These are phyloP conservation scores for Nettapus auritus DNA, from an alignment of 2,113 vertebrate genomes.

Conservation along the genomic window DNA sequence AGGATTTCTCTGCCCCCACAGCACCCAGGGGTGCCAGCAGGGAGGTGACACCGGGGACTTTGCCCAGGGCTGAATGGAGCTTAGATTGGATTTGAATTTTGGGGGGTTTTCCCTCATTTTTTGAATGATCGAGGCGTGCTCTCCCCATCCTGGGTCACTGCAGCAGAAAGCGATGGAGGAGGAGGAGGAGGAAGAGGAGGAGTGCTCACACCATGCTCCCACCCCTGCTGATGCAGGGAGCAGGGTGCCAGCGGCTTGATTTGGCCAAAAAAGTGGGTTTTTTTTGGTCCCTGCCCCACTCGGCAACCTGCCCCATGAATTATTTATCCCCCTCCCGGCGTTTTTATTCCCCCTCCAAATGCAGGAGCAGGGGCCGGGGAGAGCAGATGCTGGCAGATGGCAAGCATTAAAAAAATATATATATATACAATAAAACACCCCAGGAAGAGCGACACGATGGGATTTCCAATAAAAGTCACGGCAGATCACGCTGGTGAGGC, in stretches of 20 bases:
- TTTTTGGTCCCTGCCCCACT: not conserved
- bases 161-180: not conserved
- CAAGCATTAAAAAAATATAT: not conserved
- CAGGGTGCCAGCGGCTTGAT: too few species aligned
- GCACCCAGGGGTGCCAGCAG: too few species aligned
- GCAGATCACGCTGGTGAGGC: not conserved
- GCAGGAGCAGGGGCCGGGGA: not conserved
- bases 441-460: accelerated
- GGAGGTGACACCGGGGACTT: too few species aligned
- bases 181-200: not conserved
- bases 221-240: not conserved
- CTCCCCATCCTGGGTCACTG: not conserved
- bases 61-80: too few species aligned
- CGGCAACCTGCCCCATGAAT: not conserved
- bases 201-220: not conserved
- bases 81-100: too few species aligned
- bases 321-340: not conserved
- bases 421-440: not conserved
- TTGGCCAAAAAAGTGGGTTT: too few species aligned
- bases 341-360: not conserved
- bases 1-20: too few species aligned
- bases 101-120: not conserved
- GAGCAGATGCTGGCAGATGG: not conserved
- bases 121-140: not conserved
- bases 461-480: not conserved